Percentiles rank a stretch among this genome's conserved stretches.
phyloP scores from a whole-genome alignment of 2,797 vertebrate species.

The Hemibagrus guttatus region DNA sequence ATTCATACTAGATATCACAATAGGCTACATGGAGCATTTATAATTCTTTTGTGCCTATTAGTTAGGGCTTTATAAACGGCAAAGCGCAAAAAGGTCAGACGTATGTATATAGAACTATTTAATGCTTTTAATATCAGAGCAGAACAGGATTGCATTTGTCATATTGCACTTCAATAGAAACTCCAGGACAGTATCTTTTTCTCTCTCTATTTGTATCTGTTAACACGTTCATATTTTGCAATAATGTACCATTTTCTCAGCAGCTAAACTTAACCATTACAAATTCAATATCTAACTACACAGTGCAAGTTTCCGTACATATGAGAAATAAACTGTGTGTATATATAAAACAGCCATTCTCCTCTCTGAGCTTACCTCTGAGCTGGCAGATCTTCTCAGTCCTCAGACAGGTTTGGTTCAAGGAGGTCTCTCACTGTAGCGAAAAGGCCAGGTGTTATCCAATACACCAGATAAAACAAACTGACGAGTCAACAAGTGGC shows the following conservation, averaged over 20 bases:
- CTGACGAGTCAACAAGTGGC: constrained; percentile 38
- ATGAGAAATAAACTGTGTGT: not conserved
- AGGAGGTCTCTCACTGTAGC: not conserved
- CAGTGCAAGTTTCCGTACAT: not conserved
- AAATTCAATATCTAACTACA: not conserved
- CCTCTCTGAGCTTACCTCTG: constrained; percentile 21
- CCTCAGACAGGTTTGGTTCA: not conserved
- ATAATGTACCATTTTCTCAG: not conserved
- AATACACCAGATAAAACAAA: constrained; percentile 25
- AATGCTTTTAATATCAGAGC: not conserved
- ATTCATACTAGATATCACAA: constrained; percentile 48
- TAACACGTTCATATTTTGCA: not conserved
- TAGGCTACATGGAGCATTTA: not conserved
- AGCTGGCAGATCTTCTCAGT: constrained; percentile 20
- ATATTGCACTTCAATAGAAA: not conserved
- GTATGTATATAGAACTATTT: not conserved
- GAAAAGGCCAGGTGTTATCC: constrained; percentile 25
- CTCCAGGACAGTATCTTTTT: not conserved
- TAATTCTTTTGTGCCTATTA: constrained; percentile 38
- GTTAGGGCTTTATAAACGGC: not conserved
- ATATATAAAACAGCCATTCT: not conserved
- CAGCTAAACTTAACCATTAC: not conserved
- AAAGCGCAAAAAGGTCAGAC: not conserved
- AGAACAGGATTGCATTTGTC: not conserved
- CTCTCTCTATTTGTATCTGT: not conserved